Evolutionary conservation across 2,888 invertebrate genomes (phyloP), one percentile per base, ranked within the genome.

Genomic region (Shargacucullia verbasci): DNA sequence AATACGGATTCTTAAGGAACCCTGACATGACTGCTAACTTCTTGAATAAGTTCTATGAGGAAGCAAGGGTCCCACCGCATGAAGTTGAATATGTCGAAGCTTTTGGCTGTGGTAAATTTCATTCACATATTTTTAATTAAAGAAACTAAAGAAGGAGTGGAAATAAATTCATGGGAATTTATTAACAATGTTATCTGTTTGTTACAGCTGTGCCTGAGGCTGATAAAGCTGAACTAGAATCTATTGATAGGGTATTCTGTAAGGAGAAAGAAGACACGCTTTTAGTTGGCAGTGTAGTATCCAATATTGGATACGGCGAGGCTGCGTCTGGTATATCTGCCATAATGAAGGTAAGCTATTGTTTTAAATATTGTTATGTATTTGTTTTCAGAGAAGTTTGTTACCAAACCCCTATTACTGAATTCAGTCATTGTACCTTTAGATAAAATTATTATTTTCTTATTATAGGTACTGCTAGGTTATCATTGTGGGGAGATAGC

Each of bases 61-160:
- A 96, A 80, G 95, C 96, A 25, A 90, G 94, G 31, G 82, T 98
- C 5, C 91, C 95, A 47, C 97, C 98, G 0, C 82, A 88, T 8
- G 88, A 92, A 0, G 94, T 98, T 10, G 95, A 95, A 62, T 98
- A 96, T 82, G 94, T 98, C 0, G 98, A 98, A 89, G 97, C 98
- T 34, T 97, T 98, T 76, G 96, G 97, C 61, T 96, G 96, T 60
- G 97, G 97, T 89, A 80, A 50, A 31, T n/a, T 37, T 27, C 9
- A 27, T 43, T n/a, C 1, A 14, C 14, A 41, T 9, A 9, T 11
- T 12, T 15, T 29, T 7, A 4, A 29, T 29, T 6, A 9, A 29
- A 1, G 7, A 9, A 29, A 29, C 9, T 1, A 29, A 6, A 6
- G 2, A 7, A 29, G 29, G 1, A 20, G 7, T 29, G 29, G 7